phyloP scores from a whole-genome alignment of 2,113 vertebrate genomes.

The Oryzias melastigma region DNA sequence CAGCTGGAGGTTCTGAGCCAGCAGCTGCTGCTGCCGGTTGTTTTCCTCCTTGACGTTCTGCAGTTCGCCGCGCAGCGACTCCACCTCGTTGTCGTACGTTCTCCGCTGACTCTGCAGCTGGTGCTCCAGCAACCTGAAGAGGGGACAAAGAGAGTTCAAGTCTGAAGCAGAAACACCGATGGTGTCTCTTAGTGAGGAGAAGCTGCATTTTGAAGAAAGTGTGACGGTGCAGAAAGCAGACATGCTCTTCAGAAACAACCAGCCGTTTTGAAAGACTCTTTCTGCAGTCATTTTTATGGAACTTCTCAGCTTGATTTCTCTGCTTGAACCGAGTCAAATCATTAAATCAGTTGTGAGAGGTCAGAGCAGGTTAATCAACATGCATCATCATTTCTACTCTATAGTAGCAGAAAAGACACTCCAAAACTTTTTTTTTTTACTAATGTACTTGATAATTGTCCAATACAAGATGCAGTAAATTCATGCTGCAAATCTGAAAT shows the following conservation, averaged over 20 bases:
- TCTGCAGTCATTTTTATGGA: background rate
- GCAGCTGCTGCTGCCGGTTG: constrained; percentile 94
- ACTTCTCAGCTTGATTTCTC: background rate
- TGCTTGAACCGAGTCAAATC: background rate
- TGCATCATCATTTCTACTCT: background rate
- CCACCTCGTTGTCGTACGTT: constrained; percentile 87
- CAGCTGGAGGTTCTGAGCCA: constrained; percentile 96
- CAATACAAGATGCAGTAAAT: too few relatives aligned
- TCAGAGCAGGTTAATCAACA: constrained; percentile 10
- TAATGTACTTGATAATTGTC: too few relatives aligned
- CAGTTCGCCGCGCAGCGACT: constrained; percentile 88
- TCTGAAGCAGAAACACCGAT: background rate
- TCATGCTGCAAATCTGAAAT: too few relatives aligned
- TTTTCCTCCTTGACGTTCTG: constrained; percentile 96
- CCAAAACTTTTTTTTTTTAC: too few relatives aligned
- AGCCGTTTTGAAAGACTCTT: background rate
- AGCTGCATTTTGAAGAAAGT: constrained; percentile 3
- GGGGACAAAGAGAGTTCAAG: background rate
- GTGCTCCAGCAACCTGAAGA: constrained; percentile 87
- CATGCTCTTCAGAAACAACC: constrained; percentile 45
- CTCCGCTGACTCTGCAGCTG: constrained; percentile 93
- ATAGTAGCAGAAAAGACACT: background rate
- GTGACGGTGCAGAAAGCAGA: constrained; percentile 24
- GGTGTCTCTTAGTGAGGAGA: background rate
- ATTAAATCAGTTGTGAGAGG: constrained; percentile 3